Base-by-base conservation (phyloP, 2,888 invertebrate genomes). In the Apeira syringaria region DNA sequence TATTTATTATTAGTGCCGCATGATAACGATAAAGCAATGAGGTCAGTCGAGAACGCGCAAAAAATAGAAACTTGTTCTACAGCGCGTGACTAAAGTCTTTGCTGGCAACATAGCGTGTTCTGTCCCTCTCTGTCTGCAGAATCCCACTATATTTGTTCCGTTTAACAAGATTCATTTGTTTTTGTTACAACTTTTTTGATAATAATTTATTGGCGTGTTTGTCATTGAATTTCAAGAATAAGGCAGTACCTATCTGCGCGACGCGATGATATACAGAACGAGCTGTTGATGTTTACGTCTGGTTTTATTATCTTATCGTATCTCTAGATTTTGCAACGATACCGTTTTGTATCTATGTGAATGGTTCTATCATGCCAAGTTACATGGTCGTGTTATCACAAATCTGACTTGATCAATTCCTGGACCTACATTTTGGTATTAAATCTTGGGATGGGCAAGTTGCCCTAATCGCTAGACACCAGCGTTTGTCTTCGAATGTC, bases 11-110 rank as follows among this genome's bases (percentile, higher is more conserved):
- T 82, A 80, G 71, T 71, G 70, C 61, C 60, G 74, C 73, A 78
- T 82, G 87, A 87, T 87, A 88, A 84, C 82, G 87, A 88, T 88
- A 86, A 84, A 84, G 72, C 78, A 80, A 81, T 82, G 87, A 87
- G 87, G 87, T 86, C 86, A 86, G 79, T 75, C 74, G 72, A 79
- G 79, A 82, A 64, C 78, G 76, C 72, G 80, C 84, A 88, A 88
- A 85, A 88, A 87, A 85, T 88, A 83, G 84, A 84, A 87, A 86
- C 82, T 78, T 76, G 80, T 69, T 77, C 77, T 73, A 76, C 73
- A 75, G 82, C 80, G 84, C 86, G 86, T 86, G 86, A 86, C 85
- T 80, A 80, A 83, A 86, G 69, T 74, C 73, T 72, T 75, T 81
- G 79, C 81, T 80, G 72, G 74, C 81, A 84, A 85, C 75, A 87